These are phyloP conservation scores for Microchrysa polita DNA, from an alignment of 2,888 invertebrate genomes.

Conservation along the genomic window DNA sequence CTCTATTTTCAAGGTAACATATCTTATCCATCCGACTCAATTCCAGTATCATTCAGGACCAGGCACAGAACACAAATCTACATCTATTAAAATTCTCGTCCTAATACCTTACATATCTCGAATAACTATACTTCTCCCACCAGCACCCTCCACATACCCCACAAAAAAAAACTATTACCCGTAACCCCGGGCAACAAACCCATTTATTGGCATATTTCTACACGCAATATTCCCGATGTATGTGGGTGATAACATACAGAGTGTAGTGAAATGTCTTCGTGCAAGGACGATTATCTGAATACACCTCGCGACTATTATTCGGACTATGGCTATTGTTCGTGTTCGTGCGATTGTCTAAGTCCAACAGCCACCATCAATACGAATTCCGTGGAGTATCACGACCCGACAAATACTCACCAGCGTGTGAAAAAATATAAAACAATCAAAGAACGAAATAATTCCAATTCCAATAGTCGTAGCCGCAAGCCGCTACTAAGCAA, in stretches of 20 bases:
- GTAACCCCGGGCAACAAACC: slow-evolving; percentile 16
- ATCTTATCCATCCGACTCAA: neutral
- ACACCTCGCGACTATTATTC: slow-evolving; percentile 30
- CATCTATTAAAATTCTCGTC: neutral
- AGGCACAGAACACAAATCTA: neutral
- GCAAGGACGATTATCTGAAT: neutral
- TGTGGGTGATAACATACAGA: neutral
- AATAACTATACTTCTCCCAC: slow-evolving; percentile 13
- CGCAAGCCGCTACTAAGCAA: neutral
- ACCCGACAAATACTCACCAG: neutral
- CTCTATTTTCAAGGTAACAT: slow-evolving; percentile 25
- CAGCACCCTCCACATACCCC: too few species aligned
- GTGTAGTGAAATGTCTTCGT: slow-evolving; percentile 17
- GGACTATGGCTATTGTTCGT: slow-evolving; percentile 40
- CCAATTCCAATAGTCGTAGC: neutral
- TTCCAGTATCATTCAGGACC: slow-evolving; percentile 5
- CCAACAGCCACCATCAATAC: slow-evolving; percentile 14
- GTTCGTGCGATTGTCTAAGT: slow-evolving; percentile 36
- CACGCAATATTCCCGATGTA: neutral
- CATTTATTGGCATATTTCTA: slow-evolving; percentile 13
- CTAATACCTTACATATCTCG: slow-evolving; percentile 31
- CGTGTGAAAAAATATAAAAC: slow-evolving; percentile 33
- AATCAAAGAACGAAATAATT: slow-evolving; percentile 1
- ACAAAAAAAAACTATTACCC: slow-evolving; percentile 4
- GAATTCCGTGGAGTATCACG: neutral